Evolutionary conservation across 2,888 invertebrate species (phyloP).

Genomic region (Dynastes hyllus): DNA sequence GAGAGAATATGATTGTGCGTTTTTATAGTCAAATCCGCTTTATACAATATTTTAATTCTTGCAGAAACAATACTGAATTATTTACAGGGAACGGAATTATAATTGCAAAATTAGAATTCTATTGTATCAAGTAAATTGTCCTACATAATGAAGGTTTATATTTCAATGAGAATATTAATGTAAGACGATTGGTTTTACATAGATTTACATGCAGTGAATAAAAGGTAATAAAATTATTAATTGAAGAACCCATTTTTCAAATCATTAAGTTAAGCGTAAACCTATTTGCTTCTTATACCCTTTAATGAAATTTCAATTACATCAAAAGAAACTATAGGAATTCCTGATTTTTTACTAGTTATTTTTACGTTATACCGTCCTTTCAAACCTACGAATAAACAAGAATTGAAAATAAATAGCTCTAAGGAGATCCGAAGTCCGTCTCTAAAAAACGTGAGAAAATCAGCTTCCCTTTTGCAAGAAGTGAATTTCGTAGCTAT

Average conservation of each 20-base stretch:
- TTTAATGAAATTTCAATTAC: too few relatives aligned
- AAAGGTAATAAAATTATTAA: neutral
- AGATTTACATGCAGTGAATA: too few relatives aligned
- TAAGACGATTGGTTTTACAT: too few relatives aligned
- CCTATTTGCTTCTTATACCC: too few relatives aligned
- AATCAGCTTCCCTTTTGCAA: conserved; percentile 12
- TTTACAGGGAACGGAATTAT: neutral
- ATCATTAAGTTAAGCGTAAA: too few relatives aligned
- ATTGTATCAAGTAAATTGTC: too few relatives aligned
- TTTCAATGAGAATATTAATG: too few relatives aligned
- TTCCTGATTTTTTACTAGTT: too few relatives aligned
- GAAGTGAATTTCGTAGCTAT: conserved; percentile 36
- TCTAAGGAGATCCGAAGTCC: neutral
- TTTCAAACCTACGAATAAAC: neutral
- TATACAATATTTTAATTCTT: neutral
- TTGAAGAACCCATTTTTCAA: neutral
- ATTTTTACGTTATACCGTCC: neutral
- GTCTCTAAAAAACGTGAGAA: neutral
- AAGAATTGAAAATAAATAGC: neutral
- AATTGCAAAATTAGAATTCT: neutral
- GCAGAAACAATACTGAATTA: neutral
- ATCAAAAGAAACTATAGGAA: too few relatives aligned
- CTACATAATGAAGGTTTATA: too few relatives aligned
- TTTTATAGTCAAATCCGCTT: too few relatives aligned
- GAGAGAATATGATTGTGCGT: too few relatives aligned